phyloP scores from a whole-genome alignment of 2,113 vertebrate species.

The Anarrhichthys ocellatus region DNA sequence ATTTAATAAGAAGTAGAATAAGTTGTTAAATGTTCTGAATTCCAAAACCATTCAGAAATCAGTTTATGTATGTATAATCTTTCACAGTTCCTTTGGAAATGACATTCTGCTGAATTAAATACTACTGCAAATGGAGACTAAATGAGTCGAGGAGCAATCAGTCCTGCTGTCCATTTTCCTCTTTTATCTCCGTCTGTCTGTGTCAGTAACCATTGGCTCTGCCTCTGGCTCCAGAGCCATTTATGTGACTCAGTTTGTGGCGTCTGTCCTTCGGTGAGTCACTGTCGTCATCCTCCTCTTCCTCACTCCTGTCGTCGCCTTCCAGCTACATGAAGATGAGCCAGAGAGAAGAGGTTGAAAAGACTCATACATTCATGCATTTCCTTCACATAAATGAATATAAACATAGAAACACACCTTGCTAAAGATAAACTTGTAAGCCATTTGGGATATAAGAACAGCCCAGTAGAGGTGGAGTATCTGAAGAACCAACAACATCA shows the following conservation, averaged over 20 bases:
- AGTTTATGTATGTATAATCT: conserved; percentile 16
- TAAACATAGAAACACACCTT: conserved; percentile 78
- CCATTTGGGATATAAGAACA: conserved; percentile 87
- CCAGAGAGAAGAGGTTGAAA: conserved; percentile 1
- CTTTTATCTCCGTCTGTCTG: background rate
- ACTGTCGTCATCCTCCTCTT: conserved; percentile 75
- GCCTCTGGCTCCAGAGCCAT: conserved; percentile 60
- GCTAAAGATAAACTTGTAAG: conserved; percentile 85
- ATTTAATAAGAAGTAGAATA: conserved; percentile 4
- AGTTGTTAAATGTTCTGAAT: background rate
- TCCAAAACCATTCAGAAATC: conserved; percentile 15
- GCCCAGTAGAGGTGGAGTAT: conserved; percentile 93
- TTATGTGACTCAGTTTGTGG: conserved; percentile 53
- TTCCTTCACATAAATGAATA: background rate
- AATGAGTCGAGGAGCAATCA: conserved; percentile 28
- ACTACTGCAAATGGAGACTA: background rate
- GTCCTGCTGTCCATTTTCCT: background rate
- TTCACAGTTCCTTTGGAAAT: conserved; percentile 38
- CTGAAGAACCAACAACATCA: conserved; percentile 86
- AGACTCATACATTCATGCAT: background rate
- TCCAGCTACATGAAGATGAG: conserved; percentile 63
- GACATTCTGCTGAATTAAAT: conserved; percentile 3
- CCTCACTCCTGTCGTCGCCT: conserved; percentile 75
- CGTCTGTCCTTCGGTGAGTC: conserved; percentile 54
- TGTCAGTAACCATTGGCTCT: conserved; percentile 71